A percentile compares a stretch with the other conserved stretches of the same genome.
Evolutionary conservation across 2,113 vertebrate species (phyloP).

Genomic region (Gavialis gangeticus): DNA sequence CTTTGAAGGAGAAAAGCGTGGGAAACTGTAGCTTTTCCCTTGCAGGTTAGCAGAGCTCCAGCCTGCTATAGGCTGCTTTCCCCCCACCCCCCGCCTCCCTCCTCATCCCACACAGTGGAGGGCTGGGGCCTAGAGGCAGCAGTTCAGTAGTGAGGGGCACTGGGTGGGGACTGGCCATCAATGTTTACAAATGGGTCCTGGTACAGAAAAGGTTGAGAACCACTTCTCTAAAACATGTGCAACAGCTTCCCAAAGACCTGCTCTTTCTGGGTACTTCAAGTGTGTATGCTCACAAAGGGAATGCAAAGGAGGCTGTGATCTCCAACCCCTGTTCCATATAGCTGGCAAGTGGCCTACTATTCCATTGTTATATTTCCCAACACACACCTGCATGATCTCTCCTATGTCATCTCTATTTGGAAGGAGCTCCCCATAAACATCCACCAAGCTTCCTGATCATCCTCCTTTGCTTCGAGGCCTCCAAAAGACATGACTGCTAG

Average conservation of each 20-base stretch:
- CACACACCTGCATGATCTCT: background rate
- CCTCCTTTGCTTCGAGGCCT: background rate
- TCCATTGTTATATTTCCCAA: background rate
- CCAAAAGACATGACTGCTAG: background rate
- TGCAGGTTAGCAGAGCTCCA: no score
- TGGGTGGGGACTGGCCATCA: no score
- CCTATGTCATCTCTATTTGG: background rate
- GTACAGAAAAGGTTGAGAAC: no score
- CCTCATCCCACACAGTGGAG: no score
- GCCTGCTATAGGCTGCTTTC: no score
- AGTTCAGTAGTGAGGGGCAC: no score
- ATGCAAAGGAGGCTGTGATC: background rate
- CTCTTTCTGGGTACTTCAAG: background rate
- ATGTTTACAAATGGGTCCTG: no score
- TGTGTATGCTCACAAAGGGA: background rate
- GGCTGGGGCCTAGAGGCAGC: no score
- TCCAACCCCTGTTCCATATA: background rate
- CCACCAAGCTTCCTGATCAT: background rate
- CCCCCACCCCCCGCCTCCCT: no score
- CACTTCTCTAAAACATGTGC: no score
- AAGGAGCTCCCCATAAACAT: background rate
- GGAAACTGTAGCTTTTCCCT: no score
- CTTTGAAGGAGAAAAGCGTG: no score
- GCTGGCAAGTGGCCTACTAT: background rate
- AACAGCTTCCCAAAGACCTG: background rate